These are phyloP conservation scores for Leucophora obtusa DNA, from an alignment of 2,888 invertebrate species.

Conservation along the genomic window DNA sequence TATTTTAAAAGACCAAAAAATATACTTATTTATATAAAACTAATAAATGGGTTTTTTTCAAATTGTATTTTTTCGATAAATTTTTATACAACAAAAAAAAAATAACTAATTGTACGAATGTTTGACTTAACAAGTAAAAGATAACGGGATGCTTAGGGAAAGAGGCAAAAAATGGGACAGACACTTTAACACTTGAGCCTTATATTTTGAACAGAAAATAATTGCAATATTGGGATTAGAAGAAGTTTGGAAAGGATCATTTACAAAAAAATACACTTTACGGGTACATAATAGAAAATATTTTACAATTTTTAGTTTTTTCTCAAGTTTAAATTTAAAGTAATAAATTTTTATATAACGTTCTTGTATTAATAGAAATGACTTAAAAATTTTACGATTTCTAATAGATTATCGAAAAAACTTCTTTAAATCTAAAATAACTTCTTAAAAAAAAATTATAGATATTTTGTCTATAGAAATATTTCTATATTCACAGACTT, in stretches of 20 bases:
- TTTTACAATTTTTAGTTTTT: too few relatives aligned
- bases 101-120: slow-evolving; percentile 52
- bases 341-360: too few relatives aligned
- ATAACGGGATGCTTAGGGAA: background rate
- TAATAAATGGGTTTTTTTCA: background rate
- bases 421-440: too few relatives aligned
- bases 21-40: slow-evolving; percentile 9
- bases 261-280: background rate
- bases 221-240: background rate
- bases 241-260: background rate
- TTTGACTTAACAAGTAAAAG: slow-evolving; percentile 41
- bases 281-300: background rate
- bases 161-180: background rate
- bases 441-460: too few relatives aligned
- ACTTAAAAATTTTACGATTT: too few relatives aligned
- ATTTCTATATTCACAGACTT: too few relatives aligned
- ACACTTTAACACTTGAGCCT: slow-evolving; percentile 46
- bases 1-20: slow-evolving; percentile 8
- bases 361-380: too few relatives aligned
- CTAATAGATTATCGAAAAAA: too few relatives aligned
- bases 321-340: too few relatives aligned
- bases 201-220: background rate
- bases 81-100: background rate
- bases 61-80: background rate
- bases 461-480: too few relatives aligned